Base-by-base conservation (phyloP, 1,140 invertebrate genomes). In the Halesus radiatus region DNA sequence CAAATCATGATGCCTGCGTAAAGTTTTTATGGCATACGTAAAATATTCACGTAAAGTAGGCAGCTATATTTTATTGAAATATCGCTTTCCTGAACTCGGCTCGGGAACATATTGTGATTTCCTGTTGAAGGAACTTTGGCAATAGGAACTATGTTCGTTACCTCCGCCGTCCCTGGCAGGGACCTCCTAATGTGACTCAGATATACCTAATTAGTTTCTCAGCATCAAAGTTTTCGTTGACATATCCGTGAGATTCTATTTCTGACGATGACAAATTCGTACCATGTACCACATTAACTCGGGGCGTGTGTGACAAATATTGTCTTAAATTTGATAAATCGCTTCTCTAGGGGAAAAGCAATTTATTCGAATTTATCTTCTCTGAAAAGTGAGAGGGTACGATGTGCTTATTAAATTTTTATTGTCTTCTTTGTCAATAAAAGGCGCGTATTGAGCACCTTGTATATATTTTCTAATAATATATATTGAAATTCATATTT, bases 311-410 rank as follows among this genome's bases (percentile, higher is more conserved):
- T 66, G 62, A 15, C 62, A 66, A 66, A 26, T 26, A 16, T 26
- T 66, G 62, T 66, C 22, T 66, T 66, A 26, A 66, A 66, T 32
- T 66, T 66, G 62, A 66, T 66, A 66, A 66, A 66, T 66, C 26
- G 26, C 29, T 66, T 66, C 62, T 66, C 26, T 29, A 29, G n/a
- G 29, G 29, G 22, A 16, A 66, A 66, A 66, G 62, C 10, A 66
- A 66, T 29, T 66, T 66, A 66, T 66, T 29, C 29, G 16, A n/a
- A 29, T 32, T 26, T 66, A 26, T 29, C 22, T 16, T 66, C 60
- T 64, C 29, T 10, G 60, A 26, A 64, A 58, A 58, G 20, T 23
- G 22, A 23, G 23, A 26, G 23, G 23, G 23, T 64, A 64, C 22
- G 29, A 22, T 22, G 16, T 26, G 26, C 16, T 66, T n/a, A 32